Conservation (phyloP, 2,797 vertebrate species). For the Periparus ater region DNA sequence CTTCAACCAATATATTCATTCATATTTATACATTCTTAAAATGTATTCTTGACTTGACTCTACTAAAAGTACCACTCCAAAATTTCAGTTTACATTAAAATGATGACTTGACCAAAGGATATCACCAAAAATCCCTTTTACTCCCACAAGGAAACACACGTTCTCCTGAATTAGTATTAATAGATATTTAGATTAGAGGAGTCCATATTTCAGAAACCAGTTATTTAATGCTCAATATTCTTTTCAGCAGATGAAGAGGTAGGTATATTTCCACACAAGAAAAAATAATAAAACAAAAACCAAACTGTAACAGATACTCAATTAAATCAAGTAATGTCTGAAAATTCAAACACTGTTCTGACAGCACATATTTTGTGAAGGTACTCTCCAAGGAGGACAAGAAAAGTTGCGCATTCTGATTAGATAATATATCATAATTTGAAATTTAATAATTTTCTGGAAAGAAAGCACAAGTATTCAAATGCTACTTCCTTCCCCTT, state of each 20-base stretch:
- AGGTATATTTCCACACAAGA: constrained; percentile 77
- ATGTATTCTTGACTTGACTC: constrained; percentile 36
- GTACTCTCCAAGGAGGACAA: constrained; percentile 52
- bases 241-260: constrained; percentile 80
- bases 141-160: background rate
- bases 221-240: constrained; percentile 76
- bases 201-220: constrained; percentile 73
- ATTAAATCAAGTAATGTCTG: constrained; percentile 72
- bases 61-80: constrained; percentile 30
- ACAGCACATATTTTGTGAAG: constrained; percentile 61
- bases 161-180: constrained; percentile 36
- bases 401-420: constrained; percentile 66
- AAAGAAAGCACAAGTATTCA: constrained; percentile 63
- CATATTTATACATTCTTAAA: constrained; percentile 51
- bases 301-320: constrained; percentile 70
- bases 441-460: constrained; percentile 70
- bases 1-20: background rate
- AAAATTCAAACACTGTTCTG: constrained; percentile 69
- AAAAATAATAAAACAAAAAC: constrained; percentile 47
- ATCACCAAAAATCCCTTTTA: background rate
- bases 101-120: background rate
- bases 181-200: constrained; percentile 65
- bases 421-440: constrained; percentile 61
- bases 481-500: constrained; percentile 56
- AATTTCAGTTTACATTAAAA: constrained; percentile 47